These are phyloP conservation scores for Bombus sylvicola DNA, from an alignment of 1,140 invertebrate genomes.

Conservation along the genomic window DNA sequence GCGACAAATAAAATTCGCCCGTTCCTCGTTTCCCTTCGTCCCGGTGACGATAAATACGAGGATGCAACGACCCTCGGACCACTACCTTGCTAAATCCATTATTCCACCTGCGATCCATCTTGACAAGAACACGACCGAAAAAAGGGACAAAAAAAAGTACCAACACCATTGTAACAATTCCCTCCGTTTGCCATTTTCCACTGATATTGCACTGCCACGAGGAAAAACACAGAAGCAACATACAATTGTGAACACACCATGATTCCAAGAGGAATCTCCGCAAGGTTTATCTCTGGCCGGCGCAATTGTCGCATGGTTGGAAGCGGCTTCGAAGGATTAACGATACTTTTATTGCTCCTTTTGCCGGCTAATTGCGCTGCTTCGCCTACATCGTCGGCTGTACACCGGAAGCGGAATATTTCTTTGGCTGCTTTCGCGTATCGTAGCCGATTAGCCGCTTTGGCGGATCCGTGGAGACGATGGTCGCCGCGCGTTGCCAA, in stretches of 20 bases:
- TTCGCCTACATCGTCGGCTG: slow-evolving; percentile 65
- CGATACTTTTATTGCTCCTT: slow-evolving; percentile 76
- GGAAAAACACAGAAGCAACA: background rate
- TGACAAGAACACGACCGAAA: background rate
- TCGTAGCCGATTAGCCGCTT: slow-evolving; percentile 46
- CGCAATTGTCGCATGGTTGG: slow-evolving; percentile 68
- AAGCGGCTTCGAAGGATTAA: slow-evolving; percentile 68
- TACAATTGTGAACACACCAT: background rate
- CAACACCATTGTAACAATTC: background rate
- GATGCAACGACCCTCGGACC: background rate
- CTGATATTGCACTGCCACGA: background rate
- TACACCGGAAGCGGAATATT: slow-evolving; percentile 48
- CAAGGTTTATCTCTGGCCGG: slow-evolving; percentile 66
- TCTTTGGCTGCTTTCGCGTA: slow-evolving; percentile 5
- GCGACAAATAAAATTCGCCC: background rate
- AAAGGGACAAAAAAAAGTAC: background rate
- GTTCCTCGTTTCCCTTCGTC: background rate
- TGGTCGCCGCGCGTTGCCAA: slow-evolving; percentile 36
- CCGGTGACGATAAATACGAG: background rate
- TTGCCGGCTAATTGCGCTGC: slow-evolving; percentile 72
- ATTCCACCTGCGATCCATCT: slow-evolving; percentile 8
- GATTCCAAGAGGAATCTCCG: slow-evolving; percentile 48
- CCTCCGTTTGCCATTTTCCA: background rate
- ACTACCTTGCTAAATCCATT: slow-evolving; percentile 20
- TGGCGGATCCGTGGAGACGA: slow-evolving; percentile 16